A percentile compares a stretch with the other conserved stretches of the same genome.
Evolutionary conservation across 2,113 vertebrate species (phyloP).

Genomic region (Bujurquina vittata): DNA sequence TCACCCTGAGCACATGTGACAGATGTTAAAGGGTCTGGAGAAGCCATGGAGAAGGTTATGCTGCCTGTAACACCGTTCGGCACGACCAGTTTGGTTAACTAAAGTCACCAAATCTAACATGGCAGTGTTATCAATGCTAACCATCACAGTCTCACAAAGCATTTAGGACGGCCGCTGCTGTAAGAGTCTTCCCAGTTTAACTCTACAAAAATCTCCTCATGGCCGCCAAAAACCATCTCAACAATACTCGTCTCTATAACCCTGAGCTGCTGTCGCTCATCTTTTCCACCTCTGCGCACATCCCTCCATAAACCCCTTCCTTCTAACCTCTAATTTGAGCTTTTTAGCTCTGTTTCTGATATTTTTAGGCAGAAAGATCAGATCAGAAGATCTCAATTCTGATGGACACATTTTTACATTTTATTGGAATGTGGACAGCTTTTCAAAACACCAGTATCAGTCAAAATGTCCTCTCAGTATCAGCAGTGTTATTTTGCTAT

Average conservation of each 20-base stretch:
- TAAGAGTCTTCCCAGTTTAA: not conserved
- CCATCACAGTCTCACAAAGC: not conserved
- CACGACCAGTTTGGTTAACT: not conserved
- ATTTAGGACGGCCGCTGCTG: not conserved
- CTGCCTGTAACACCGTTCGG: no score
- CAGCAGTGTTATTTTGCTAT: not conserved
- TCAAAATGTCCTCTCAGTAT: not conserved
- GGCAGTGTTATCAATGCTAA: not conserved
- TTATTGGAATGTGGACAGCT: not conserved
- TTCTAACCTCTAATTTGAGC: constrained; percentile 25
- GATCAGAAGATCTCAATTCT: not conserved
- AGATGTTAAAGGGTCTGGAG: no score
- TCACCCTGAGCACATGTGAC: no score
- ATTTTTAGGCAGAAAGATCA: constrained; percentile 28
- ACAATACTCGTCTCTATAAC: not conserved
- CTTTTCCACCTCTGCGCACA: not conserved
- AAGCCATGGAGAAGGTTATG: no score
- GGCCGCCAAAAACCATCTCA: not conserved
- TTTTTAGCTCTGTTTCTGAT: constrained; percentile 16
- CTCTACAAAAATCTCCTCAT: not conserved
- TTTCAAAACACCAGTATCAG: not conserved
- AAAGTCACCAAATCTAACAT: not conserved
- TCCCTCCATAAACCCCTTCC: not conserved
- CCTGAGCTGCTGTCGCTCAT: not conserved
- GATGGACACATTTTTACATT: not conserved